Conservation (phyloP, 1,140 invertebrate species). For the Listronotus oregonensis region DNA sequence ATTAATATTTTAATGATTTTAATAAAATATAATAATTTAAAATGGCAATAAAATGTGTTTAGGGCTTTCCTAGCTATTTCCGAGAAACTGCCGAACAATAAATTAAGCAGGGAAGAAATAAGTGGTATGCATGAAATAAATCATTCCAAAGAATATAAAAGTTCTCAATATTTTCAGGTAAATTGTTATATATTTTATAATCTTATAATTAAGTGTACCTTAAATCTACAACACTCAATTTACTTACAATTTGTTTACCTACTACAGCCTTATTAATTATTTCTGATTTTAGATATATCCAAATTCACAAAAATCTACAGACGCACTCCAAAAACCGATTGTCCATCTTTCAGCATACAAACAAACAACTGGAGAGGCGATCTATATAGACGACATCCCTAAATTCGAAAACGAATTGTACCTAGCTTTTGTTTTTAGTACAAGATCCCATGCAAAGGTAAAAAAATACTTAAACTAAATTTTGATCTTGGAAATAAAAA, state of each 20-base stretch:
- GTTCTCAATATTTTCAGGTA: conserved; percentile 71
- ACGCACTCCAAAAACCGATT: conserved; percentile 77
- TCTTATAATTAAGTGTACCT: too few relatives aligned
- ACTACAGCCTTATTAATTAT: too few relatives aligned
- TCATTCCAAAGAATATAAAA: conserved; percentile 54
- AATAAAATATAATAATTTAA: too few relatives aligned
- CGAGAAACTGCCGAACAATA: conserved; percentile 55
- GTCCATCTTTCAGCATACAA: conserved; percentile 84
- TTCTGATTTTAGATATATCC: conserved; percentile 2
- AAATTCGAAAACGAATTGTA: conserved; percentile 73
- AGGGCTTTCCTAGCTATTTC: conserved; percentile 81
- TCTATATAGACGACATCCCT: conserved; percentile 90
- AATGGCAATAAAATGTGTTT: conserved; percentile 55
- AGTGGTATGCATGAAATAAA: neutral
- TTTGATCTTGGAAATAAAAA: too few relatives aligned
- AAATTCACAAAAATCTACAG: conserved; percentile 47
- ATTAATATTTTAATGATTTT: too few relatives aligned
- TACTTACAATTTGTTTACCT: too few relatives aligned
- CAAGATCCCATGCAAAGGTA: too few relatives aligned
- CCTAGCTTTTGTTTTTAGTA: conserved; percentile 77
- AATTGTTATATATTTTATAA: too few relatives aligned
- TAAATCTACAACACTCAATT: too few relatives aligned
- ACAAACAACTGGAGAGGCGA: conserved; percentile 88
- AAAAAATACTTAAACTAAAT: too few relatives aligned
- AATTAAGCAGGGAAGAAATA: neutral